Evolutionary conservation across 2,888 invertebrate species (phyloP).

Genomic region (Cephalotes varians): DNA sequence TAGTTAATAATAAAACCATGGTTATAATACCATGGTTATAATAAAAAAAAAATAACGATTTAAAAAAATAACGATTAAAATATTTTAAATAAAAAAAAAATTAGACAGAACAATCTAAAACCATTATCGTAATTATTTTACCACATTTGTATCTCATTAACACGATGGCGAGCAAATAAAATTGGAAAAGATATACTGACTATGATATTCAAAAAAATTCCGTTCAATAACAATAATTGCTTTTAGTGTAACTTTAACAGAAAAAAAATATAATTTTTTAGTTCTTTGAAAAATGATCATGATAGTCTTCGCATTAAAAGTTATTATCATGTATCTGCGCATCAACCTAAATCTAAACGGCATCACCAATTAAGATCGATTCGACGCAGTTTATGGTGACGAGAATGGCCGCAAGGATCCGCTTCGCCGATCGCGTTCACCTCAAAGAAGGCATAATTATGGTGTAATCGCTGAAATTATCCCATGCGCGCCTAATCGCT

Average conservation of each 20-base stretch:
- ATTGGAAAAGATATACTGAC: background rate
- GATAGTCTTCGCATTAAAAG: background rate
- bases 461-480: constrained; percentile 38
- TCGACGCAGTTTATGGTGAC: background rate
- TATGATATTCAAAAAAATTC: background rate
- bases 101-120: background rate
- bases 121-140: background rate
- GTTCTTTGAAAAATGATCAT: background rate
- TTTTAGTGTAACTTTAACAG: background rate
- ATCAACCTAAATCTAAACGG: background rate
- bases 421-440: constrained; percentile 6
- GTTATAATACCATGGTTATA: too few relatives aligned
- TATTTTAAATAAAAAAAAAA: background rate
- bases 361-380: constrained; percentile 34
- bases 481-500: constrained; percentile 61
- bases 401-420: background rate
- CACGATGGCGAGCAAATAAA: background rate
- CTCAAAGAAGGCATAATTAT: constrained; percentile 23
- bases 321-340: background rate
- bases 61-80: background rate
- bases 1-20: too few relatives aligned
- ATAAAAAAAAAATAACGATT: background rate
- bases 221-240: background rate
- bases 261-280: background rate
- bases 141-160: background rate